A percentile compares a stretch with the other conserved stretches of the same genome.
Conservation (phyloP, 2,888 invertebrate species). For the Brachyptera putata region DNA sequence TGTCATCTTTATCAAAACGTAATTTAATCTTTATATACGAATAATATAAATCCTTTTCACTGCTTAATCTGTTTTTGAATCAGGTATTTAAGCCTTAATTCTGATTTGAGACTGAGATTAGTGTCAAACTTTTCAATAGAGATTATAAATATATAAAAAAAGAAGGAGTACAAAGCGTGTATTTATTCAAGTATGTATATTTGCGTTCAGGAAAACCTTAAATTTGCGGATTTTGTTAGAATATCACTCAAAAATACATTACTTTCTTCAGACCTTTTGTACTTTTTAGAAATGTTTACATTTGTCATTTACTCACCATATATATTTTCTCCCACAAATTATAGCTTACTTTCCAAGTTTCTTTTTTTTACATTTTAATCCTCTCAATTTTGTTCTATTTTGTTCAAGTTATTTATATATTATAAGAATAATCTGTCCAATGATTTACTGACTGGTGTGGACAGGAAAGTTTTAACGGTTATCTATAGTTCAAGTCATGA, state of each 20-base stretch:
- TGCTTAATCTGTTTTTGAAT: background rate
- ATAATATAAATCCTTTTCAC: constrained; percentile 4
- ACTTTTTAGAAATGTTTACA: constrained; percentile 1
- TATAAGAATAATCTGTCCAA: too few relatives aligned
- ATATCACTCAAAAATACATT: background rate
- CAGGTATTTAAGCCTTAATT: constrained; percentile 2
- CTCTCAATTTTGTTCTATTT: too few relatives aligned
- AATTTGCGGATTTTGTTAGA: constrained; percentile 2
- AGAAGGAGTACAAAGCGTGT: background rate
- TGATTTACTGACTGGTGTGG: too few relatives aligned
- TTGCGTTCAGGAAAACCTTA: too few relatives aligned
- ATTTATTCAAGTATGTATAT: background rate
- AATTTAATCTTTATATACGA: constrained; percentile 4
- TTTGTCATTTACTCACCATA: background rate
- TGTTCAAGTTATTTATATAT: too few relatives aligned
- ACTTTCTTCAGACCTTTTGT: background rate
- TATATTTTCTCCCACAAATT: too few relatives aligned
- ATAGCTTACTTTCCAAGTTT: too few relatives aligned
- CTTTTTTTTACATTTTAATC: too few relatives aligned
- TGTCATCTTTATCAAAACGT: constrained; percentile 16
- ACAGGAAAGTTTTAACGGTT: too few relatives aligned
- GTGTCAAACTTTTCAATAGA: constrained; percentile 5
- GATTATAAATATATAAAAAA: constrained; percentile 2
- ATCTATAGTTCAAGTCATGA: too few relatives aligned
- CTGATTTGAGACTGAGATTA: constrained; percentile 18